A percentile compares a stretch with the other conserved stretches of the same genome.
Evolutionary conservation across 2,888 invertebrate genomes (phyloP).

Genomic region (Agriopis leucophaearia): DNA sequence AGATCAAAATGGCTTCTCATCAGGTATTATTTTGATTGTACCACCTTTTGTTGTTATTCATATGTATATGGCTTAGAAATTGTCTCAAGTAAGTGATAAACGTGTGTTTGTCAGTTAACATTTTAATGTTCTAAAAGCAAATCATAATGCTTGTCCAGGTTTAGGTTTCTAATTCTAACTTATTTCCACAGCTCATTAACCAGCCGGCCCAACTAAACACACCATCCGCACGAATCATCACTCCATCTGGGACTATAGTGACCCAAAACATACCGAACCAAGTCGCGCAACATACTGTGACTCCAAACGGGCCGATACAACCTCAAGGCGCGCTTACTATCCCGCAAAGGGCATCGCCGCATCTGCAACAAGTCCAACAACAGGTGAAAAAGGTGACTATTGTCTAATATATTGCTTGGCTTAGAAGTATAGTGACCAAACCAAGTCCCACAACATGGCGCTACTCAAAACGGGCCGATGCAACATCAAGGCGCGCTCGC

Average conservation of each 20-base stretch:
- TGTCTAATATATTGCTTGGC: not conserved
- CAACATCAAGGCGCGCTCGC: conserved; percentile 58
- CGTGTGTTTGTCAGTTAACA: not conserved
- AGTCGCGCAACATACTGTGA: conserved; percentile 57
- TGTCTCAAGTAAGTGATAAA: not conserved
- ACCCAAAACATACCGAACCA: conserved; percentile 67
- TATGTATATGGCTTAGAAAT: too few relatives aligned
- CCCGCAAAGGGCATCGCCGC: conserved; percentile 64
- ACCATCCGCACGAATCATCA: conserved; percentile 71
- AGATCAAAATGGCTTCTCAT: conserved; percentile 73
- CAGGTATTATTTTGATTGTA: conserved; percentile 58
- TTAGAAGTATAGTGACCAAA: conserved; percentile 61
- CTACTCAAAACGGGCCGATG: conserved; percentile 68
- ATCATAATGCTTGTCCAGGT: not conserved
- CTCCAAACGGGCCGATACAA: conserved; percentile 68
- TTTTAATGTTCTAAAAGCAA: not conserved
- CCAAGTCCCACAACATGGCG: conserved; percentile 58
- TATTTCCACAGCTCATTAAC: conserved; percentile 60
- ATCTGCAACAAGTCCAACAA: conserved; percentile 62
- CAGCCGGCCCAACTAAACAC: conserved; percentile 63
- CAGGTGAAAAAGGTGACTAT: conserved; percentile 49
- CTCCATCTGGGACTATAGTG: conserved; percentile 79
- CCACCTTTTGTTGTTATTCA: not conserved
- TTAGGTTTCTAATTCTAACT: not conserved
- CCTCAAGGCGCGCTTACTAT: conserved; percentile 61